A percentile compares a stretch with the other conserved stretches of the same genome.
These are phyloP conservation scores for Peromyscus leucopus DNA, from an alignment of 2,113 vertebrate genomes.

Conservation along the genomic window DNA sequence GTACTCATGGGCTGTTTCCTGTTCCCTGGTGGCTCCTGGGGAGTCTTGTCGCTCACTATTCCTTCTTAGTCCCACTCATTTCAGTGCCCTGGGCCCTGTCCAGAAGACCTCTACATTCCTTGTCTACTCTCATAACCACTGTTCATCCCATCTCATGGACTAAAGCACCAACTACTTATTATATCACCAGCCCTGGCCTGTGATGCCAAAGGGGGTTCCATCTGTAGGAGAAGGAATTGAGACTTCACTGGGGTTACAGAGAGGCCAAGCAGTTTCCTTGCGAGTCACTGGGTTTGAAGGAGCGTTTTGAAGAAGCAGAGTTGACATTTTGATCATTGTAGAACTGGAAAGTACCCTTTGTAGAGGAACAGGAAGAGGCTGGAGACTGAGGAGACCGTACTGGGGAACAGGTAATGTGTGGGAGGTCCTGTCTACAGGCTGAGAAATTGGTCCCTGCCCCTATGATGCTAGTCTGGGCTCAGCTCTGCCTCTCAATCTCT, in stretches of 20 bases:
- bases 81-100: neutral
- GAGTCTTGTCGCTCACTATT: neutral
- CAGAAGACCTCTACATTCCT: neutral
- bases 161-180: neutral
- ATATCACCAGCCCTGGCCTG: neutral
- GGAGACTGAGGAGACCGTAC: neutral
- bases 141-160: neutral
- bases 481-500: neutral
- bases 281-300: constrained; percentile 3
- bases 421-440: neutral
- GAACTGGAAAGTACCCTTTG: constrained; percentile 18
- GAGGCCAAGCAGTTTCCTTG: neutral
- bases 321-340: neutral
- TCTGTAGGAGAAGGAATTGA: neutral
- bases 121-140: neutral
- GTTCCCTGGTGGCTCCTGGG: neutral
- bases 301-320: neutral
- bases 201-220: neutral
- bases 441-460: neutral
- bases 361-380: neutral
- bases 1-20: neutral
- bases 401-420: neutral
- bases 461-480: neutral
- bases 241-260: neutral
- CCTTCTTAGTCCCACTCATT: neutral